A percentile compares a stretch with the other conserved stretches of the same genome.
phyloP scores from a whole-genome alignment of 1,140 invertebrate species.

The Drosophila willistoni region DNA sequence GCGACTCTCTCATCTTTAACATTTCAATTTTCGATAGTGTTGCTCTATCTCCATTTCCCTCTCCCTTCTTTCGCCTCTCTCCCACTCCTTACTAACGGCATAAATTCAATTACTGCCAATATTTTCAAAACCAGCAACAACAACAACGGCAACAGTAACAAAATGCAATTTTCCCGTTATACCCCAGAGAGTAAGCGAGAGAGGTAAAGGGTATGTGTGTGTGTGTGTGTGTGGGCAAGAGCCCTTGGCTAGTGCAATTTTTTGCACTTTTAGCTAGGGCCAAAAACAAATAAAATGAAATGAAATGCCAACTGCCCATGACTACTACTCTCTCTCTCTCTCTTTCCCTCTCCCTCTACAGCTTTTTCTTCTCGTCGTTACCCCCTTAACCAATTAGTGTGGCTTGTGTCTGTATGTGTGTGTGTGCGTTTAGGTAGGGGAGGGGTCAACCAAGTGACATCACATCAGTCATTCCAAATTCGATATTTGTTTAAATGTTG shows the following conservation, averaged over 20 bases:
- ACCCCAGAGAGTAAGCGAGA: conserved; percentile 29
- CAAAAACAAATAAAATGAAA: conserved; percentile 66
- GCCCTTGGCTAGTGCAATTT: conserved; percentile 56
- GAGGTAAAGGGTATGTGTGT: neutral
- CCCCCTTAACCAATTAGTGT: conserved; percentile 43
- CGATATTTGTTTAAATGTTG: conserved; percentile 44
- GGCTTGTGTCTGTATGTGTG: neutral
- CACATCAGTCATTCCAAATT: conserved; percentile 57
- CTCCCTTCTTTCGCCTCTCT: neutral
- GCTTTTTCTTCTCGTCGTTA: neutral
- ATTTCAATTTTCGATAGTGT: conserved; percentile 65
- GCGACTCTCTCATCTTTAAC: conserved; percentile 60
- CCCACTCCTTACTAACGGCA: conserved; percentile 42
- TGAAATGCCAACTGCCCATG: conserved; percentile 28
- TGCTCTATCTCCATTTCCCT: conserved; percentile 21
- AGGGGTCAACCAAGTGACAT: conserved; percentile 47
- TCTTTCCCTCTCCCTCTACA: neutral
- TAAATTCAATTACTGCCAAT: conserved; percentile 76
- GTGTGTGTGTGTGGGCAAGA: conserved; percentile 9
- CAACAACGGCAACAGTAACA: conserved; percentile 22
- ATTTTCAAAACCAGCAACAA: conserved; percentile 60
- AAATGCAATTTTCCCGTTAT: conserved; percentile 75
- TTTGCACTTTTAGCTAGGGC: conserved; percentile 65
- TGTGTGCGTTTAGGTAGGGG: neutral
- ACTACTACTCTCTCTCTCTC: neutral